A percentile compares a stretch with the other conserved stretches of the same genome.
Conservation (phyloP, 2,888 invertebrate species). For the Spialia ferax region DNA sequence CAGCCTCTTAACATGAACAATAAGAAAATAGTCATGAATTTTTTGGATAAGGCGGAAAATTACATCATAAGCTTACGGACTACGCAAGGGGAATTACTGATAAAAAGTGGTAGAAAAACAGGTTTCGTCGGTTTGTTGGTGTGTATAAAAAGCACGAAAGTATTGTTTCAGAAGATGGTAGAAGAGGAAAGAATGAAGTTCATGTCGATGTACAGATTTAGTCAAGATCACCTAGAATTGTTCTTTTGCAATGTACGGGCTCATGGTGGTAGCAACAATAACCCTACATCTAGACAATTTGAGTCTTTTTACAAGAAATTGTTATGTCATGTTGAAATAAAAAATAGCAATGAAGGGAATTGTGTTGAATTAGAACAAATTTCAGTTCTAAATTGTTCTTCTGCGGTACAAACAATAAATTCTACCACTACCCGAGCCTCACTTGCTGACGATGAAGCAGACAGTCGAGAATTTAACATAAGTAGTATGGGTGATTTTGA, state of each 20-base stretch:
- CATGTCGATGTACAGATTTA: neutral
- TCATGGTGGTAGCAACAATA: neutral
- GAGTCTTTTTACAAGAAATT: neutral
- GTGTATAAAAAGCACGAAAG: conserved; percentile 3
- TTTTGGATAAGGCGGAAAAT: conserved; percentile 5
- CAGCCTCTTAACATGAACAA: conserved; percentile 6
- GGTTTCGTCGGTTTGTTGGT: neutral
- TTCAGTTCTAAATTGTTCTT: neutral
- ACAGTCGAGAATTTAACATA: neutral
- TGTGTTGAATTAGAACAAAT: neutral
- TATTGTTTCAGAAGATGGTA: neutral
- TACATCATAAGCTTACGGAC: neutral
- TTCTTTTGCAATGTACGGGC: neutral
- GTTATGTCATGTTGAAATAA: neutral
- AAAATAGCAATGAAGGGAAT: neutral
- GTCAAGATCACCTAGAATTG: conserved; percentile 2
- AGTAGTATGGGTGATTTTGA: neutral
- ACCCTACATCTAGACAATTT: neutral
- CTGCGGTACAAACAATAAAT: neutral
- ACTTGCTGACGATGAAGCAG: neutral
- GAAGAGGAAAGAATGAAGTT: conserved; percentile 1
- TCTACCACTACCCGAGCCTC: neutral
- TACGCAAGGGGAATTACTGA: neutral
- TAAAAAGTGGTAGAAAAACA: neutral
- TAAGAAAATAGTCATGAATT: neutral